Conservation (phyloP, 92 coral and sea anemone genomes). For the Heteractis magnifica region DNA sequence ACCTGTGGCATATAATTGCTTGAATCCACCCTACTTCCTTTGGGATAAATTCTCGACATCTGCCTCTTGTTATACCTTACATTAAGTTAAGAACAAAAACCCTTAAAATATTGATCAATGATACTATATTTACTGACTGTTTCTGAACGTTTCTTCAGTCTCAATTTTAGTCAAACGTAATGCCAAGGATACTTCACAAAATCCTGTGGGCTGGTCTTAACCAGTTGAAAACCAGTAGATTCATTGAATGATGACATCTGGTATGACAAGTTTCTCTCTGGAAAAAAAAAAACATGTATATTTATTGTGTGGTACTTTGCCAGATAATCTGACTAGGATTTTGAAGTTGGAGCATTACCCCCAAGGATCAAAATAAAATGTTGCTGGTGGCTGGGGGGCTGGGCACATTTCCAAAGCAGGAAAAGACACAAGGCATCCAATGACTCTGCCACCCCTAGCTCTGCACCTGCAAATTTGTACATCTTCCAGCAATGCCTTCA, state of each 20-base stretch:
- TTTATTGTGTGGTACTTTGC: too few species aligned
- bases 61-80: constrained; percentile 92
- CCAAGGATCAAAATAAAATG: too few species aligned
- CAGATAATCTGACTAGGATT: too few species aligned
- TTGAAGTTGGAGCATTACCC: too few species aligned
- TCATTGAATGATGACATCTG: constrained; percentile 97
- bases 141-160: background rate
- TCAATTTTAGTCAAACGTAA: background rate
- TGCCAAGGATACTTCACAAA: constrained; percentile 93
- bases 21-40: constrained; percentile 96
- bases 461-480: too few species aligned
- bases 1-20: constrained; percentile 99
- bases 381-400: too few species aligned
- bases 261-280: constrained; percentile 39
- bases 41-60: constrained; percentile 93
- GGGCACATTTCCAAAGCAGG: too few species aligned
- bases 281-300: too few species aligned
- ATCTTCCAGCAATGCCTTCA: too few species aligned
- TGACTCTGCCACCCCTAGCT: too few species aligned
- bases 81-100: background rate
- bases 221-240: constrained; percentile 86
- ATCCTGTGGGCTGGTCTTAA: constrained; percentile 87
- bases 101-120: background rate
- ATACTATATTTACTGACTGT: background rate
- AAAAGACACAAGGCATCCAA: too few species aligned